Conservation (phyloP, 2,888 invertebrate species). For the Nomada ferruginata region DNA sequence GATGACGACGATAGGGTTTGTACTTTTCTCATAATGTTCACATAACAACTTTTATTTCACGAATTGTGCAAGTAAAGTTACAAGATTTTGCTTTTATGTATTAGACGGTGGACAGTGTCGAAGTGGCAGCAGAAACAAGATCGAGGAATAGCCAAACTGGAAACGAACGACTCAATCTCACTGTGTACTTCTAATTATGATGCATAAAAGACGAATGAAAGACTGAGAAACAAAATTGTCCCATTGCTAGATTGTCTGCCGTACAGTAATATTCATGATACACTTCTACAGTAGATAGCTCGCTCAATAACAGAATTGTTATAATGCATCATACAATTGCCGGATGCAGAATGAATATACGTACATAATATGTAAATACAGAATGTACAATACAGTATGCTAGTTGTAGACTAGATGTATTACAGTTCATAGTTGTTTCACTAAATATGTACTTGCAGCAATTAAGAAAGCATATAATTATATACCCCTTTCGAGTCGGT, state of each 20-base stretch:
- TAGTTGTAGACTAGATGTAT: background rate
- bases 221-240: constrained; percentile 41
- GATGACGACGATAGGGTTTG: constrained; percentile 86
- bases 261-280: background rate
- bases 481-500: background rate
- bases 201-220: constrained; percentile 17
- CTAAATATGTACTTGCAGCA: constrained; percentile 32
- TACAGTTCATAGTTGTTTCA: constrained; percentile 31
- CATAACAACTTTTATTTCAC: background rate
- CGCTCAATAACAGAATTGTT: background rate
- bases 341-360: constrained; percentile 22
- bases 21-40: background rate
- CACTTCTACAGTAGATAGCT: background rate
- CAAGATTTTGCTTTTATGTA: constrained; percentile 3
- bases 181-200: constrained; percentile 88
- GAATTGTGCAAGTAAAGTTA: background rate
- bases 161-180: constrained; percentile 88
- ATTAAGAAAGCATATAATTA: background rate
- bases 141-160: constrained; percentile 77
- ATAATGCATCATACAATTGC: constrained; percentile 3
- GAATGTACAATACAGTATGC: constrained; percentile 29
- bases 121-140: constrained; percentile 84
- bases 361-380: constrained; percentile 38
- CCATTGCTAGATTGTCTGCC: background rate
- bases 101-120: constrained; percentile 85